Conservation (phyloP, 2,888 invertebrate genomes). For the Piscicola geometra region DNA sequence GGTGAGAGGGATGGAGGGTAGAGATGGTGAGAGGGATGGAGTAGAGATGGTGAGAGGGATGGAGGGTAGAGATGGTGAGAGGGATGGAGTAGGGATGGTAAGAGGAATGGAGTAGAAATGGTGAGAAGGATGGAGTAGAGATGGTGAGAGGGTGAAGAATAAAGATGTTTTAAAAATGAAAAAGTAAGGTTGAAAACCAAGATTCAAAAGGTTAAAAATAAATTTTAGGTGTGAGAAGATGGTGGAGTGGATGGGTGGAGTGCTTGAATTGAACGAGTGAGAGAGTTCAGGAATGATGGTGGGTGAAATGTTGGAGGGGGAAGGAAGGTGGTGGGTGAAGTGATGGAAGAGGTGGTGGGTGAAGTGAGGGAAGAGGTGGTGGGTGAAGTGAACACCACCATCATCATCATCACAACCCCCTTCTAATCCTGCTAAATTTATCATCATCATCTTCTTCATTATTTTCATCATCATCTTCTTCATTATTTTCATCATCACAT, state of each 20-base stretch:
- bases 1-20: neutral
- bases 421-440: too few species aligned
- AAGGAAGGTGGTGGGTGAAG: neutral
- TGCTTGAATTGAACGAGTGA: too few species aligned
- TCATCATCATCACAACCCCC: too few species aligned
- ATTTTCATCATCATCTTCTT: neutral
- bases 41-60: too few species aligned
- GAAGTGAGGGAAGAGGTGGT: neutral
- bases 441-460: too few species aligned
- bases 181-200: neutral
- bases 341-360: neutral
- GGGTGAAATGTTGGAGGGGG: neutral
- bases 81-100: constrained; percentile 24
- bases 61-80: too few species aligned
- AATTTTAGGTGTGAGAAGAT: too few species aligned
- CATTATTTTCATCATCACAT: constrained; percentile 18
- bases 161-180: neutral
- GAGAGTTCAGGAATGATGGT: too few species aligned
- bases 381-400: too few species aligned
- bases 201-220: too few species aligned
- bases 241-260: too few species aligned
- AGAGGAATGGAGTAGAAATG: too few species aligned
- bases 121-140: constrained; percentile 18
- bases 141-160: neutral
- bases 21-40: neutral